Evolutionary conservation across 2,888 invertebrate genomes (phyloP), one percentile per base, ranked within the genome.

Genomic region (Achlya flavicornis): DNA sequence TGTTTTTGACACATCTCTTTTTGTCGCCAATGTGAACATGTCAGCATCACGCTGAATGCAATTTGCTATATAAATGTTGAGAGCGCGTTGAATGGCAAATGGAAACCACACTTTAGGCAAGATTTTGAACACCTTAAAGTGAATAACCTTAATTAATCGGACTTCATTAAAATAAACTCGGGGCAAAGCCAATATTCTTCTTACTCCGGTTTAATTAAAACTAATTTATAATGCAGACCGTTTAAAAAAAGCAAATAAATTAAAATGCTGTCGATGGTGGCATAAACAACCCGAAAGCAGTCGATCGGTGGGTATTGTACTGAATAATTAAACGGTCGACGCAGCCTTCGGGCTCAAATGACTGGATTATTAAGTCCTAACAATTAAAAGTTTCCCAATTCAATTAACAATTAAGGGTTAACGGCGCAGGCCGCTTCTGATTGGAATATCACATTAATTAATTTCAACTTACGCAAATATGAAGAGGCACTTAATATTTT

Each of bases 321-420:
- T 85, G 84, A 88, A 88, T 90, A 89, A 89, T 89, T 88, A 85
- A 89, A 83, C 70, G 78, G 69, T 62, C 74, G 67, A 72, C 74
- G 74, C 66, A 63, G 72, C 65, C 72, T 72, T 71, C 71, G 74
- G 53, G 75, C 64, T 75, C 75, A 77, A 78, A 76, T 75, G 75
- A 76, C 74, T 71, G 84, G 81, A 86, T 86, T 89, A 89, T 88
- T 84, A 84, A 85, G 80, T 81, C 78, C 80, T 84, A 80, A 84
- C 87, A 85, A 86, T 86, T 86, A 84, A 86, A 87, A 87, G 80
- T 87, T 87, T 79, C 74, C 72, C 71, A 78, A 83, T 84, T 84
- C 80, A 84, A 86, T 85, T 87, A 85, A 82, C 84, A 88, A 88
- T 86, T 85, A 83, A 79, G 83, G 81, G 79, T 84, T 41, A 84